A percentile compares a stretch with the other conserved stretches of the same genome.
phyloP scores from a whole-genome alignment of 2,113 vertebrate species.

The Myrmecophaga tridactyla region DNA sequence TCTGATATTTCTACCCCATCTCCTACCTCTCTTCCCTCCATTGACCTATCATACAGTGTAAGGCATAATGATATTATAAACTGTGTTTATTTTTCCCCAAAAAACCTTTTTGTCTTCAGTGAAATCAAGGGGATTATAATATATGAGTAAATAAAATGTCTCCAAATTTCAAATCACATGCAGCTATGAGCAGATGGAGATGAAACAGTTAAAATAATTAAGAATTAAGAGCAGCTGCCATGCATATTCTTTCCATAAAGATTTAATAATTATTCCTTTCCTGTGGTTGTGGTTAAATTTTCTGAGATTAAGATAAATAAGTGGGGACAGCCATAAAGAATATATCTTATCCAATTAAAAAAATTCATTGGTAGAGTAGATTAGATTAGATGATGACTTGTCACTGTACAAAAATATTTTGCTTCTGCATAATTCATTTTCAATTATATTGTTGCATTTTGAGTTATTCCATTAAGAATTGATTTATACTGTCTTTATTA shows the following conservation, averaged over 20 bases:
- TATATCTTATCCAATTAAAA: not conserved
- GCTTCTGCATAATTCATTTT: not conserved
- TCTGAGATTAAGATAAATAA: constrained; percentile 29
- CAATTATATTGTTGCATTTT: not conserved
- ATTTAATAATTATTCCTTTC: no score
- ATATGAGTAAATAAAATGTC: constrained; percentile 22
- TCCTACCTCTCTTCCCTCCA: not conserved
- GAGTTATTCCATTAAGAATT: constrained; percentile 18
- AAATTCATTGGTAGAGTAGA: not conserved
- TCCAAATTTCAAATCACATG: constrained; percentile 4
- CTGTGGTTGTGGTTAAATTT: constrained; percentile 2
- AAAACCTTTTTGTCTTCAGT: not conserved
- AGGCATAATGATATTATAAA: not conserved
- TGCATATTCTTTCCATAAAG: not conserved
- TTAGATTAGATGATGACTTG: constrained; percentile 31
- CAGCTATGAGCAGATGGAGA: not conserved
- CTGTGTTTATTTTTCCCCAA: not conserved
- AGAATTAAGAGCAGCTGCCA: not conserved
- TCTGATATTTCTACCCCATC: not conserved
- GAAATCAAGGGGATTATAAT: constrained; percentile 23
- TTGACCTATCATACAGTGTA: not conserved
- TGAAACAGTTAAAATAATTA: constrained; percentile 35
- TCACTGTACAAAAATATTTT: constrained; percentile 1
- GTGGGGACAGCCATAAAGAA: not conserved
- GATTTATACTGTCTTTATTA: constrained; percentile 2